A percentile compares a stretch with the other conserved stretches of the same genome.
Evolutionary conservation across 2,888 invertebrate genomes (phyloP).

Genomic region (Calliopum simillimum): DNA sequence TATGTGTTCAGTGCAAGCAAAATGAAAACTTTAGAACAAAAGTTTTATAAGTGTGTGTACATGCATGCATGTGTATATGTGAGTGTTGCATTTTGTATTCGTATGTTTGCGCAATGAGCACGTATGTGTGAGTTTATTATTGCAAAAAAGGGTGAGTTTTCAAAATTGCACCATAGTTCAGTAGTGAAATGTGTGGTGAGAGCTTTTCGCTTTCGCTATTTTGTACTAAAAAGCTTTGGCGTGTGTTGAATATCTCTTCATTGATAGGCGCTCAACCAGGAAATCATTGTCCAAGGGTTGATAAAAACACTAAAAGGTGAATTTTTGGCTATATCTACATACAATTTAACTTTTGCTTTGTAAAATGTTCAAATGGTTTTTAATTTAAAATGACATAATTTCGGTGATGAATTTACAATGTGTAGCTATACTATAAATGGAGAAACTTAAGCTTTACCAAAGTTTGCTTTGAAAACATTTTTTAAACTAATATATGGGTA

Average conservation of each 20-base stretch:
- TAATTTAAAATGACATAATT: no score
- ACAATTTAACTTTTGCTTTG: no score
- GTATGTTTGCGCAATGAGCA: slow-evolving; percentile 36
- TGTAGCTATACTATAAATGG: no score
- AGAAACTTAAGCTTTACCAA: no score
- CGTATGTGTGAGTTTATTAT: slow-evolving; percentile 16
- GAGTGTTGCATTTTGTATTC: slow-evolving; percentile 24
- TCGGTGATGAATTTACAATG: no score
- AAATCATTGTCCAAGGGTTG: slow-evolving; percentile 56
- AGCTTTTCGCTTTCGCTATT: slow-evolving; percentile 26
- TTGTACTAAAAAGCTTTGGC: background rate
- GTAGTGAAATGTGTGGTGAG: background rate
- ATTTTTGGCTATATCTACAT: background rate
- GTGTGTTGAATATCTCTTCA: slow-evolving; percentile 33
- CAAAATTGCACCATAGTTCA: slow-evolving; percentile 1
- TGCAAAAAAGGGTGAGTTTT: slow-evolving; percentile 28
- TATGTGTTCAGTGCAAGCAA: slow-evolving; percentile 40
- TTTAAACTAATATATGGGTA: no score
- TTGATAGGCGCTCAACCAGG: slow-evolving; percentile 50
- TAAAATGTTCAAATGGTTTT: no score
- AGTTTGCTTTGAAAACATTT: no score
- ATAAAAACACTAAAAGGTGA: background rate
- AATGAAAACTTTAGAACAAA: slow-evolving; percentile 21
- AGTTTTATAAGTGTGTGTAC: slow-evolving; percentile 46
- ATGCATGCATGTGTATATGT: slow-evolving; percentile 41